These are phyloP conservation scores for Heliconius hortense DNA, from an alignment of 2,888 invertebrate species.

Conservation along the genomic window DNA sequence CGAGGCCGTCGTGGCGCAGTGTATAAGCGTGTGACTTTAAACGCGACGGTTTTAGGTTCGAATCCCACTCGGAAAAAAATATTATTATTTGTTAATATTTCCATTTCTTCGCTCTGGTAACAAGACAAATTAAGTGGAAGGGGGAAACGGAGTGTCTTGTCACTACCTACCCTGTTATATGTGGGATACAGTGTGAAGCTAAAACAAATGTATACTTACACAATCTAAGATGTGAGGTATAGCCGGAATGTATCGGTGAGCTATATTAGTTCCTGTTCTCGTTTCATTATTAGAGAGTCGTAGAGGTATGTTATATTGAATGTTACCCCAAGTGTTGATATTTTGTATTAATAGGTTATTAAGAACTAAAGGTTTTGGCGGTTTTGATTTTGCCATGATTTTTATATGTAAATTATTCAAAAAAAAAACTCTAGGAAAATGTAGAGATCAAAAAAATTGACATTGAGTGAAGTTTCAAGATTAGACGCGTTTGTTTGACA, in stretches of 20 bases:
- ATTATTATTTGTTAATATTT: too few species aligned
- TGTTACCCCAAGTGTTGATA: slow-evolving; percentile 76
- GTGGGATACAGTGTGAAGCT: too few species aligned
- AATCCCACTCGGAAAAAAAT: too few species aligned
- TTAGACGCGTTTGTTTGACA: not conserved
- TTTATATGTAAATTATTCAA: slow-evolving; percentile 25
- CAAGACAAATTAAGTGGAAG: too few species aligned
- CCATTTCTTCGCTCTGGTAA: too few species aligned
- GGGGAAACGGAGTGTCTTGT: too few species aligned
- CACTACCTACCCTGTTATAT: too few species aligned
- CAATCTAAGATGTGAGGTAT: slow-evolving; percentile 70
- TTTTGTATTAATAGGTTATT: slow-evolving; percentile 68
- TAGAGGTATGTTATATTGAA: slow-evolving; percentile 73
- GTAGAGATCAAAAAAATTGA: slow-evolving; percentile 19
- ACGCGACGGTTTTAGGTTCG: too few species aligned
- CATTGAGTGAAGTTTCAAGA: slow-evolving; percentile 11
- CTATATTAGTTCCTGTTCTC: slow-evolving; percentile 63
- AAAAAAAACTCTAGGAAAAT: slow-evolving; percentile 36
- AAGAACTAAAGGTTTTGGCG: slow-evolving; percentile 56
- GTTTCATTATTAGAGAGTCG: slow-evolving; percentile 70
- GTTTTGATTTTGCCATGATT: slow-evolving; percentile 54
- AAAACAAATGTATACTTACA: slow-evolving; percentile 54
- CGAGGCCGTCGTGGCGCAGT: too few species aligned
- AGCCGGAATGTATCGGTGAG: slow-evolving; percentile 65
- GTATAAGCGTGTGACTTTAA: too few species aligned